Base-by-base conservation (phyloP, 2,113 vertebrate genomes). In the Ariopsis seemanni region DNA sequence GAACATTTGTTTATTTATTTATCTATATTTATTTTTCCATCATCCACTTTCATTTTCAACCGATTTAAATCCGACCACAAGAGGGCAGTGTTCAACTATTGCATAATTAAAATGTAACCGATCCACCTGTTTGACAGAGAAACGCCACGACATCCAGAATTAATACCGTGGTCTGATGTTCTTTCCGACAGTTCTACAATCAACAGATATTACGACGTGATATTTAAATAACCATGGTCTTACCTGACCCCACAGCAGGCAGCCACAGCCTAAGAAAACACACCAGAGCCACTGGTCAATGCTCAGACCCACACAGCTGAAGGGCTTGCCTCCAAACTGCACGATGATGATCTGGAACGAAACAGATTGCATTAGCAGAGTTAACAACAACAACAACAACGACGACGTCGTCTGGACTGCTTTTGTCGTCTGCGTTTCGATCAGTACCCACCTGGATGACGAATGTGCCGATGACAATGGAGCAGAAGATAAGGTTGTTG, bases 181-280 rank as follows among this genome's bases (percentile, higher is more conserved):
- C 7, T 74, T 74, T 22, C 18, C 10, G 11, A 30, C 10, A 69
- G 15, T 69, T 69, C 1, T 63, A 25, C 7, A 22, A 63, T 22
- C 60, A 63, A 8, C 10, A 27, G 4, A 71, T 0, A 34, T 7
- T 17, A 20, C 7, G 12, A 0, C 14, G 80, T 48, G 17, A 25
- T 15, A 7, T 77, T 55, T 52, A 25, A 48, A 18, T 20, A 1
- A 58, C 5, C 34, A 69, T 60, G 65, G 42, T 75, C 88, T 95
- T 96, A 99, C 98, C 97, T 99, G 98, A 93, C 98, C 98, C 98
- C 98, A 99, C 77, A 99, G 96, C 88, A 99, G 96, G 82, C 97
- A 97, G 93, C 98, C 97, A 91, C 99, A 97, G 90, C 98, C 98
- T 89, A 99, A 94, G 95, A 99, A 99, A 91, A 97, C 94, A 88